phyloP scores from a whole-genome alignment of 2,888 invertebrate species.

The Entomobrya proxima region DNA sequence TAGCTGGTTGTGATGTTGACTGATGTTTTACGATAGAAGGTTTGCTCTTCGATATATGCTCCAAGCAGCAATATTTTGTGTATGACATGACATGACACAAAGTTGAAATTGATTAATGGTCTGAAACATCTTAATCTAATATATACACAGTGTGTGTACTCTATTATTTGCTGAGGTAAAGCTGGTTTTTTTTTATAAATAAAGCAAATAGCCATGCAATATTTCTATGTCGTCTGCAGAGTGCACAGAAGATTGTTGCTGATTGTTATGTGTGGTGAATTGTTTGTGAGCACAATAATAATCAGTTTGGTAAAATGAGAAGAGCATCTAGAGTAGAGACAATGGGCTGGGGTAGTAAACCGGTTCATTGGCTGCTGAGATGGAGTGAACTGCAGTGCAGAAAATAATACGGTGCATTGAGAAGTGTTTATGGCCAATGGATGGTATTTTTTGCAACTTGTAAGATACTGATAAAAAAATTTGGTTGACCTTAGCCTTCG shows the following conservation, averaged over 20 bases:
- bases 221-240: not conserved
- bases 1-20: not conserved
- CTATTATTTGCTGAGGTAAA: too few relatives aligned
- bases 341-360: not conserved
- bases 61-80: not conserved
- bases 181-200: too few relatives aligned
- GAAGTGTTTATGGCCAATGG: not conserved
- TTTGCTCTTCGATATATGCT: not conserved
- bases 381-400: not conserved
- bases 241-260: not conserved
- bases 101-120: slow-evolving; percentile 32
- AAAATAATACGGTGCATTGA: not conserved
- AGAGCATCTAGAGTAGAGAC: not conserved
- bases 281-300: not conserved
- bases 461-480: not conserved
- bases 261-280: not conserved
- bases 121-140: slow-evolving; percentile 29
- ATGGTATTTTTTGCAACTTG: not conserved
- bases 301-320: not conserved
- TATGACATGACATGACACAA: slow-evolving; percentile 21
- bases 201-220: not conserved
- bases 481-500: not conserved
- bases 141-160: not conserved
- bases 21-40: not conserved
- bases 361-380: not conserved